phyloP scores from a whole-genome alignment of 2,888 invertebrate genomes.

The Xylota sylvarum region DNA sequence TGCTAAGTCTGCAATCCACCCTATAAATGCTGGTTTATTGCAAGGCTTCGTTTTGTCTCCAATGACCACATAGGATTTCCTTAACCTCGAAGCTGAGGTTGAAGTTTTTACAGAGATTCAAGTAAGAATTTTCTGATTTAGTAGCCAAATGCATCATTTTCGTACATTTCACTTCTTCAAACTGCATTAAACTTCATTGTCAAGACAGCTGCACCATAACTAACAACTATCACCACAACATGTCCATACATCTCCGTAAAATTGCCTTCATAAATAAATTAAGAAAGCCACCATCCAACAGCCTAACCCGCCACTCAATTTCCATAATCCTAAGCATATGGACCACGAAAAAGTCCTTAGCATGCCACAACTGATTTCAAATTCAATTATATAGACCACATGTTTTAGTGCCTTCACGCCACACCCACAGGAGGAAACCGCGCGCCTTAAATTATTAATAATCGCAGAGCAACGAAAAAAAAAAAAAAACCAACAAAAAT shows the following conservation, averaged over 20 bases:
- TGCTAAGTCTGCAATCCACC: too few species aligned
- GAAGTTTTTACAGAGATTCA: too few species aligned
- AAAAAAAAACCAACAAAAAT: conserved; percentile 5
- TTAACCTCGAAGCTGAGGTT: too few species aligned
- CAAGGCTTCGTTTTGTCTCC: too few species aligned
- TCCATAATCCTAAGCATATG: conserved; percentile 46
- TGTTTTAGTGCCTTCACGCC: conserved; percentile 42
- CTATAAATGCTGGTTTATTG: too few species aligned
- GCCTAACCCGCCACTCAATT: conserved; percentile 15
- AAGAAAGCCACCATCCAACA: conserved; percentile 1
- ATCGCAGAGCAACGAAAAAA: conserved; percentile 4
- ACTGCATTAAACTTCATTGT: neutral
- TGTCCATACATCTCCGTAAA: neutral
- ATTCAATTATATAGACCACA: conserved; percentile 69
- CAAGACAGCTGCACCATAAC: conserved; percentile 14
- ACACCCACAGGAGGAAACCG: conserved; percentile 25
- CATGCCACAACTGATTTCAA: conserved; percentile 53
- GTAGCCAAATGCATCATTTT: too few species aligned
- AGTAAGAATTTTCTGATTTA: too few species aligned
- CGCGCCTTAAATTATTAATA: conserved; percentile 54
- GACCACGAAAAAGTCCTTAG: conserved; percentile 39
- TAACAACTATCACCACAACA: conserved; percentile 15
- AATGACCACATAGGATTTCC: too few species aligned
- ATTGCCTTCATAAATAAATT: conserved; percentile 36
- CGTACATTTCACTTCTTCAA: too few species aligned